Evolutionary conservation across 2,797 vertebrate genomes (phyloP).

Genomic region (Neosalanx taihuensis): DNA sequence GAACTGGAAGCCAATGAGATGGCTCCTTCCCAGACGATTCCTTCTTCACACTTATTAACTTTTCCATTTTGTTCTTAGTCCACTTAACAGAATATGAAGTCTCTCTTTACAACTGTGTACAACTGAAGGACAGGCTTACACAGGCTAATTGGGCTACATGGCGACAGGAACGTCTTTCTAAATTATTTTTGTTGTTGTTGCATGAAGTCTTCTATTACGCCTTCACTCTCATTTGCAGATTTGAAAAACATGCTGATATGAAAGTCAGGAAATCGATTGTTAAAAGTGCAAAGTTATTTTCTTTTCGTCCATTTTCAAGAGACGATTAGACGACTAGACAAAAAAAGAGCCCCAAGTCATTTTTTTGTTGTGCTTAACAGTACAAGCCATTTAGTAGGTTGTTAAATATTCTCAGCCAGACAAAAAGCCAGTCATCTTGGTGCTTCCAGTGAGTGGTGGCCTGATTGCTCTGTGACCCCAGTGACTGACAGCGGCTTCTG

Average conservation of each 20-base stretch:
- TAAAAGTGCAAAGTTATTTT: conserved; percentile 70
- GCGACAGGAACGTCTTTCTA: conserved; percentile 19
- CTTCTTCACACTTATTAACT: no score
- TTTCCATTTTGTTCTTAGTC: no score
- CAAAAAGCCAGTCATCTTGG: conserved; percentile 41
- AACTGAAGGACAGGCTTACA: conserved; percentile 47
- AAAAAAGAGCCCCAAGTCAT: conserved; percentile 34
- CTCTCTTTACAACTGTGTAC: conserved; percentile 14
- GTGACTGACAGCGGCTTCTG: conserved; percentile 27
- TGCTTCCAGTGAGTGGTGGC: conserved; percentile 40
- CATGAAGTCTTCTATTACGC: conserved; percentile 53
- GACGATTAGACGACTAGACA: conserved; percentile 47
- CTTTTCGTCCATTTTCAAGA: conserved; percentile 49
- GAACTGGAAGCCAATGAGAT: background rate
- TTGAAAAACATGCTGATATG: conserved; percentile 57
- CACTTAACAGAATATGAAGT: background rate
- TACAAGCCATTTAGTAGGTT: conserved; percentile 71
- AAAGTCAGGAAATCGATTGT: conserved; percentile 62
- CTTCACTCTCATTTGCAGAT: conserved; percentile 42
- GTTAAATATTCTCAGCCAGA: conserved; percentile 56
- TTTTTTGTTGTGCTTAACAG: conserved; percentile 65
- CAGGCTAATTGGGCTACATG: conserved; percentile 46
- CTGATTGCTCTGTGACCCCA: conserved; percentile 9
- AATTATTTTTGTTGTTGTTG: conserved; percentile 20
- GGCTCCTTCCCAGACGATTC: background rate